These are phyloP conservation scores for Dermatophagoides farinae DNA, from an alignment of 1,140 invertebrate species.

Conservation along the genomic window DNA sequence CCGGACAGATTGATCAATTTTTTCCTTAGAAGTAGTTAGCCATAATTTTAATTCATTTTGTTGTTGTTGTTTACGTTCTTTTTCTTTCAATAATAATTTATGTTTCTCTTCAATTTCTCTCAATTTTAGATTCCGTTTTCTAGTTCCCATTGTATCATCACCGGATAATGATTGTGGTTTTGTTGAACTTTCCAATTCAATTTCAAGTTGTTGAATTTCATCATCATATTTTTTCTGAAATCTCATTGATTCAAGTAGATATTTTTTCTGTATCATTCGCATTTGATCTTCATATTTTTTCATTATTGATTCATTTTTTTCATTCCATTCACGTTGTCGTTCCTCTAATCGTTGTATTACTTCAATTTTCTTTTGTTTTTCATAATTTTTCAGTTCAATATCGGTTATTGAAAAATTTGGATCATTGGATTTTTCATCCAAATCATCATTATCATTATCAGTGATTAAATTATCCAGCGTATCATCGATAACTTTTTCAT, in stretches of 20 bases:
- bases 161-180: neutral
- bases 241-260: neutral
- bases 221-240: neutral
- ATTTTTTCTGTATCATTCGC: conserved; percentile 6
- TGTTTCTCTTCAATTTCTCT: conserved; percentile 5
- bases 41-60: neutral
- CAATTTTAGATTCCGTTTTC: neutral
- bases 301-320: neutral
- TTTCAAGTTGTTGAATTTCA: neutral
- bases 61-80: neutral
- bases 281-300: conserved; percentile 7
- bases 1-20: neutral
- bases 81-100: neutral
- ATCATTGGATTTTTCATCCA: neutral
- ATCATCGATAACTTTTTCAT: neutral
- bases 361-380: neutral
- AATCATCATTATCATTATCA: neutral
- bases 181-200: neutral
- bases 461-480: neutral
- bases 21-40: neutral
- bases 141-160: neutral
- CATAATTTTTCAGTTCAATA: neutral
- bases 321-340: neutral
- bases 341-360: neutral
- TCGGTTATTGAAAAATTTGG: neutral